Evolutionary conservation across 2,888 invertebrate species (phyloP).

Genomic region (Philereme transversata): DNA sequence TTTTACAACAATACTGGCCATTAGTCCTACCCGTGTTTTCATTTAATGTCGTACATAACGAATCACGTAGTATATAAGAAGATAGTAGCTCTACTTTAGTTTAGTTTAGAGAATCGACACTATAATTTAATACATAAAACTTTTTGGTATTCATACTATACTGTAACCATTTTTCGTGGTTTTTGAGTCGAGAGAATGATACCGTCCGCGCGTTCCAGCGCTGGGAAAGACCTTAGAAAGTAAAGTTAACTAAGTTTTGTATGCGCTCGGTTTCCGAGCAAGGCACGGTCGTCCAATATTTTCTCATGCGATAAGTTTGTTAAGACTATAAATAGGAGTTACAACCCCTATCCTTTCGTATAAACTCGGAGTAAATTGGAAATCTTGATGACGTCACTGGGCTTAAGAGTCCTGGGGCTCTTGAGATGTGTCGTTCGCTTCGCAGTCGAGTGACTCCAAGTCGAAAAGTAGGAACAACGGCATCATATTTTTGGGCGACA

Average conservation of each 20-base stretch:
- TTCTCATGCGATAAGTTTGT: conserved; percentile 46
- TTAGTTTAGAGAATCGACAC: too few relatives aligned
- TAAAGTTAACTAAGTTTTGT: too few relatives aligned
- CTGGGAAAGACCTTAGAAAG: too few relatives aligned
- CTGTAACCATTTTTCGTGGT: background rate
- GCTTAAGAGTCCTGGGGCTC: conserved; percentile 45
- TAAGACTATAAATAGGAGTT: conserved; percentile 46
- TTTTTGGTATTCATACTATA: too few relatives aligned
- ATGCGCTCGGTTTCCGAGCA: too few relatives aligned
- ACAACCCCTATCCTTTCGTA: conserved; percentile 50
- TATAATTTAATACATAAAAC: too few relatives aligned
- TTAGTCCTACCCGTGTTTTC: too few relatives aligned
- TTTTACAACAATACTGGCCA: too few relatives aligned
- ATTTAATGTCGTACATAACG: too few relatives aligned
- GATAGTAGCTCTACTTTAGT: too few relatives aligned
- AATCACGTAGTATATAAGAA: too few relatives aligned
- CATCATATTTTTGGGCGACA: conserved; percentile 8
- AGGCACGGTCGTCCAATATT: background rate
- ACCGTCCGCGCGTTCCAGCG: too few relatives aligned
- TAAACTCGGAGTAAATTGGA: conserved; percentile 51
- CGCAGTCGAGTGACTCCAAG: conserved; percentile 44
- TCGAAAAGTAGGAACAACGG: conserved; percentile 34
- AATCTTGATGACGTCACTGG: conserved; percentile 53
- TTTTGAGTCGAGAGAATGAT: background rate
- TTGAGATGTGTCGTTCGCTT: conserved; percentile 44